A percentile compares a stretch with the other conserved stretches of the same genome.
Conservation (phyloP, 2,113 vertebrate species). For the Zosterops japonicus region DNA sequence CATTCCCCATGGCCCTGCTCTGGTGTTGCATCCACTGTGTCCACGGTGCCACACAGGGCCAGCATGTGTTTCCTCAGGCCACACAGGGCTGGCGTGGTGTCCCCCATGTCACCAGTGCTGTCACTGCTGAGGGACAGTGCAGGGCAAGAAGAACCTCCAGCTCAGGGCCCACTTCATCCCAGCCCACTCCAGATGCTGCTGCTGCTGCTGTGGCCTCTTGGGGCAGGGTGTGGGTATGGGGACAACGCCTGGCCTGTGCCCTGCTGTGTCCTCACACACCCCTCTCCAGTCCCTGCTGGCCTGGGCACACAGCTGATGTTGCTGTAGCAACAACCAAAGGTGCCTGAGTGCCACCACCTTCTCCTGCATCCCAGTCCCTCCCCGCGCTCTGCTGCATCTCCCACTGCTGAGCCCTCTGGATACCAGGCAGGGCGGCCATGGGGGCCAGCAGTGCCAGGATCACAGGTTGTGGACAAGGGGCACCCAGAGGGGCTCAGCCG, state of each 20-base stretch:
- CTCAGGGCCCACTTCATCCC: neutral
- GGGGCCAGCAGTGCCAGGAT: accelerated
- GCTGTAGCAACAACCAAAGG: slow-evolving; percentile 38
- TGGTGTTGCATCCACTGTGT: neutral
- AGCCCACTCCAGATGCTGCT: neutral
- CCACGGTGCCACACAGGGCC: neutral
- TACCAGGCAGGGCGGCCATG: accelerated
- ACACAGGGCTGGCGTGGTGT: accelerated
- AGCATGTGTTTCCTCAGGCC: neutral
- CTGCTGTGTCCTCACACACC: neutral
- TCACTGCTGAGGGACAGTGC: neutral
- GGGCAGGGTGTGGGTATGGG: accelerated
- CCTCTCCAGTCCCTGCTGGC: neutral
- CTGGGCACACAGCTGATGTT: neutral
- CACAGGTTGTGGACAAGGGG: neutral
- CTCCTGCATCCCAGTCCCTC: neutral
- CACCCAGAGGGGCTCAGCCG: neutral
- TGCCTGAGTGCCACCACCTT: neutral
- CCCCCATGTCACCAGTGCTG: neutral
- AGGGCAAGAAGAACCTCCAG: neutral
- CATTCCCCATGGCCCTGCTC: neutral
- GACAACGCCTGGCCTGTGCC: neutral
- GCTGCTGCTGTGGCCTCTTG: accelerated
- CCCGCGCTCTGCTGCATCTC: neutral
- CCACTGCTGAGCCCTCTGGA: neutral